Conservation (phyloP, 2,797 vertebrate genomes). For the Cossypha caffra region DNA sequence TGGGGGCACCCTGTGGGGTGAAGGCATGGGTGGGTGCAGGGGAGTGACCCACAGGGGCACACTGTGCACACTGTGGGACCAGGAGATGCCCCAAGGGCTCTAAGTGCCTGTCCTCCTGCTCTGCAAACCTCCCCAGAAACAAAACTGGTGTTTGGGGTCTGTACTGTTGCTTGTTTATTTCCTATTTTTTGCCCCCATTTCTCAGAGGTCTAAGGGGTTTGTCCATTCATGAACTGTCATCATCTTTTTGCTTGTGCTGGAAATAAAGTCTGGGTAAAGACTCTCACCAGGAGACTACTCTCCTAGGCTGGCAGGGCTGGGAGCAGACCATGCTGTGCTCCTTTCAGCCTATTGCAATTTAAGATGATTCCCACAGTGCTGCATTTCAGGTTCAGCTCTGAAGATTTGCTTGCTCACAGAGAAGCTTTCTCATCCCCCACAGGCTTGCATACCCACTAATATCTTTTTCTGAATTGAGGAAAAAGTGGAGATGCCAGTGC, state of each 20-base stretch:
- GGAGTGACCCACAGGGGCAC: not conserved
- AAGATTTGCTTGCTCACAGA: not conserved
- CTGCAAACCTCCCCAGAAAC: not conserved
- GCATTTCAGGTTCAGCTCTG: not conserved
- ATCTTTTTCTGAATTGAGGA: not conserved
- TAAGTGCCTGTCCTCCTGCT: not conserved
- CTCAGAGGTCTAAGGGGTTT: not conserved
- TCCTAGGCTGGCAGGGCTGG: not conserved
- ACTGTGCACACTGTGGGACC: not conserved
- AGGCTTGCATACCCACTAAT: not conserved
- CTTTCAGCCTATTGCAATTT: not conserved
- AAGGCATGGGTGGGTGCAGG: not conserved
- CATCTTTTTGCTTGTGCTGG: not conserved
- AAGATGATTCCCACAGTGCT: not conserved
- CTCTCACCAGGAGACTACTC: not conserved
- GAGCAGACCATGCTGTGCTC: not conserved
- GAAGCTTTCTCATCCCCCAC: not conserved
- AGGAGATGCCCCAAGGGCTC: not conserved
- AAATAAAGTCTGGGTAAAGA: not conserved
- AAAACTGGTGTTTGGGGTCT: not conserved
- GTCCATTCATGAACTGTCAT: not conserved
- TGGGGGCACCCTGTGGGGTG: accelerated
- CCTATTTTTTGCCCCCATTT: not conserved
- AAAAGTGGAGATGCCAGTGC: not conserved
- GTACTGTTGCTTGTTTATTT: not conserved